A percentile compares a stretch with the other conserved stretches of the same genome.
Conservation (phyloP, 2,888 invertebrate species). For the Thymelicus lineola region DNA sequence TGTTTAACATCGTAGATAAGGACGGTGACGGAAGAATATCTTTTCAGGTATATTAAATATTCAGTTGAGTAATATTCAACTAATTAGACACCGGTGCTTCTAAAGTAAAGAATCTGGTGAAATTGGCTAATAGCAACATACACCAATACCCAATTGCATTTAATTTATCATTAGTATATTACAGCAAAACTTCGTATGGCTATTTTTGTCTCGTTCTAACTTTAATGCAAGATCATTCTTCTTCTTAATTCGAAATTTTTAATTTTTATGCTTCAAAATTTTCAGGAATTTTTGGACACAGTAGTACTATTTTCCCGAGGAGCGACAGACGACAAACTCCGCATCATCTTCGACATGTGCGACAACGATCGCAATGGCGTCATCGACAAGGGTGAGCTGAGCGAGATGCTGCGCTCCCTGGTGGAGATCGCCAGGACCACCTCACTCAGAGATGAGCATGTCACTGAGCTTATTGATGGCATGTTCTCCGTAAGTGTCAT, state of each 20-base stretch:
- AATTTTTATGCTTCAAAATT: neutral
- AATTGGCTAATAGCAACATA: too few relatives aligned
- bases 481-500: slow-evolving; percentile 91
- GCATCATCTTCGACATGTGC: slow-evolving; percentile 99
- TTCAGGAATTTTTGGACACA: slow-evolving; percentile 95
- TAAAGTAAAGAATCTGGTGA: too few relatives aligned
- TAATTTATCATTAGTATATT: too few relatives aligned
- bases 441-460: slow-evolving; percentile 94
- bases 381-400: slow-evolving; percentile 96
- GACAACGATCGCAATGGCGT: slow-evolving; percentile 97
- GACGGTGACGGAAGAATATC: slow-evolving; percentile 97
- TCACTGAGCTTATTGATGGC: slow-evolving; percentile 96
- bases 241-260: neutral
- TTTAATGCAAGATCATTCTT: too few relatives aligned
- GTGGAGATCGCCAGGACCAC: slow-evolving; percentile 97
- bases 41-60: slow-evolving; percentile 88
- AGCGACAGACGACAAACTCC: slow-evolving; percentile 95
- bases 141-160: too few relatives aligned
- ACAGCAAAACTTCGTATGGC: too few relatives aligned
- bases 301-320: slow-evolving; percentile 96
- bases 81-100: too few relatives aligned
- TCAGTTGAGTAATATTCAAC: too few relatives aligned
- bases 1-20: slow-evolving; percentile 99
- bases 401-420: slow-evolving; percentile 96
- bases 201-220: too few relatives aligned